These are phyloP conservation scores for Atethmia centrago DNA, from an alignment of 2,888 invertebrate species.

Conservation along the genomic window DNA sequence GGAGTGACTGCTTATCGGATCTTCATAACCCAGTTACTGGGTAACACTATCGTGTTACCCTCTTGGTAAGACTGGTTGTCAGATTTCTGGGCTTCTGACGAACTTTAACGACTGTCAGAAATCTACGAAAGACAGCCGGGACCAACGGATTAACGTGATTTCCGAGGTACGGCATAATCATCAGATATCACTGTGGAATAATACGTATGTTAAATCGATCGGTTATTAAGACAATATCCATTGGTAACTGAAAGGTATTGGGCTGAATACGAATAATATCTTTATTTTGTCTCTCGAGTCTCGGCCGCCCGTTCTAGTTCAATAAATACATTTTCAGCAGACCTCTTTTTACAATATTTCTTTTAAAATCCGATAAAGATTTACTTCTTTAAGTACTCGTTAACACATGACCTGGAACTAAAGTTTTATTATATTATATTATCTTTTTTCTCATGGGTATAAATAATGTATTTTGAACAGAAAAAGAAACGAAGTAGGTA, in stretches of 20 bases:
- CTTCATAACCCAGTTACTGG: neutral
- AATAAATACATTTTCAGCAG: neutral
- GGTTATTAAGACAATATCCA: too few species aligned
- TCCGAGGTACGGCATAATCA: neutral
- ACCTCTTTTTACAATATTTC: neutral
- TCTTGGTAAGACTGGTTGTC: neutral
- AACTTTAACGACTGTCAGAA: neutral
- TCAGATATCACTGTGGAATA: neutral
- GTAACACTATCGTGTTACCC: neutral
- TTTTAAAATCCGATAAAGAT: neutral
- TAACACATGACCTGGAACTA: neutral
- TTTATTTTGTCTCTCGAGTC: neutral
- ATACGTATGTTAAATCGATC: neutral
- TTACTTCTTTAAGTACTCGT: neutral
- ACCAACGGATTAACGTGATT: neutral
- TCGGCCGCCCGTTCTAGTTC: neutral
- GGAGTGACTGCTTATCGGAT: neutral
- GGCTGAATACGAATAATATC: neutral
- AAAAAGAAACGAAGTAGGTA: neutral
- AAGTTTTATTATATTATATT: too few species aligned
- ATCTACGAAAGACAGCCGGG: neutral
- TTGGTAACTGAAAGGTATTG: neutral
- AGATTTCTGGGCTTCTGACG: neutral
- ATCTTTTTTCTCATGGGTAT: too few species aligned
- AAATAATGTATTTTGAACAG: neutral